Conservation (phyloP, 2,113 vertebrate species). For the Corythornis vintsioides region DNA sequence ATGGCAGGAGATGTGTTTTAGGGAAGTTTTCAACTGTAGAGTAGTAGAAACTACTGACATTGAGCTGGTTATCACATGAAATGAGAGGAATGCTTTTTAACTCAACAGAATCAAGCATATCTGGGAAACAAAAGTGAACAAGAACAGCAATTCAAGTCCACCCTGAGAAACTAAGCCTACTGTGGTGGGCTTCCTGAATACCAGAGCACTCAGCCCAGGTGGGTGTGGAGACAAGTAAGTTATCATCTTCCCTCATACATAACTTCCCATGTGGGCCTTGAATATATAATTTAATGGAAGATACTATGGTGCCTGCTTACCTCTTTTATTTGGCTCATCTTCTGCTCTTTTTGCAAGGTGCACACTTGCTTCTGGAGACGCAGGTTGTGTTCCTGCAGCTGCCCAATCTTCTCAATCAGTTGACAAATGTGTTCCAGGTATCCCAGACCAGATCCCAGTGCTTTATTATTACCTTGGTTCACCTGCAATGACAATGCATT, state of each 20-base stretch:
- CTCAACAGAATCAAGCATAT: not conserved
- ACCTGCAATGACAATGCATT: slow-evolving; percentile 66
- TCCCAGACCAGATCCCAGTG: slow-evolving; percentile 80
- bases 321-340: slow-evolving; percentile 80
- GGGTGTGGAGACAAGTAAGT: not conserved
- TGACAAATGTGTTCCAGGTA: slow-evolving; percentile 90
- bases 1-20: not conserved
- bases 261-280: not conserved
- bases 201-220: not conserved
- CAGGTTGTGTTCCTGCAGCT: slow-evolving; percentile 86
- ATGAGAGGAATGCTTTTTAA: not conserved
- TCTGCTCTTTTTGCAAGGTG: slow-evolving; percentile 78
- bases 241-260: not conserved
- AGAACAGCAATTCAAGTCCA: not conserved
- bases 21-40: not conserved
- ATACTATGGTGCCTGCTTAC: slow-evolving; percentile 58
- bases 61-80: not conserved
- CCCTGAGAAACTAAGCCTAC: not conserved
- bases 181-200: not conserved
- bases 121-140: not conserved
- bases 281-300: not conserved
- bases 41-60: not conserved
- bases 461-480: slow-evolving; percentile 73
- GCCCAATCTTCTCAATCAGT: slow-evolving; percentile 87
- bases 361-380: slow-evolving; percentile 83